These are phyloP conservation scores for Lasiommata megera DNA, from an alignment of 2,888 invertebrate genomes.

Conservation along the genomic window DNA sequence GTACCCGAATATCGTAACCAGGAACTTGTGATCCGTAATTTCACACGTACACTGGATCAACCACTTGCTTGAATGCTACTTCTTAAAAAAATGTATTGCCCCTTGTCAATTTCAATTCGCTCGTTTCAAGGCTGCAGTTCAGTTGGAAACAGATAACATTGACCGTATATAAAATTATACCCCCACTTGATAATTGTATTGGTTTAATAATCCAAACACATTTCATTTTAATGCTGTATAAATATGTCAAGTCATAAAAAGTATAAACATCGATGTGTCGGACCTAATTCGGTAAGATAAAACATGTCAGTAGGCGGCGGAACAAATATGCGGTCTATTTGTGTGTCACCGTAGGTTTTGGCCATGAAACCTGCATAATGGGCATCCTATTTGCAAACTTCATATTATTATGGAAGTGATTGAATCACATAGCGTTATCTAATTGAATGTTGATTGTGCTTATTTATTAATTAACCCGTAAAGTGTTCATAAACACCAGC, in stretches of 20 bases:
- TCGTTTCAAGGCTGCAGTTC: too few relatives aligned
- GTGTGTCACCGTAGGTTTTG: background rate
- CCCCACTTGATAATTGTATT: background rate
- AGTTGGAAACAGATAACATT: too few relatives aligned
- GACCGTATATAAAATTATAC: too few relatives aligned
- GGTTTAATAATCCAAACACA: background rate
- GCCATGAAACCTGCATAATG: slow-evolving; percentile 4
- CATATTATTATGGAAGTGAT: slow-evolving; percentile 7
- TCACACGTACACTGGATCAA: too few relatives aligned
- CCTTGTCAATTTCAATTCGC: too few relatives aligned
- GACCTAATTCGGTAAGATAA: background rate
- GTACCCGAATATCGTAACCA: too few relatives aligned
- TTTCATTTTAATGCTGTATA: background rate
- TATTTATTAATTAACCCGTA: slow-evolving; percentile 3
- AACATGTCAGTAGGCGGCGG: slow-evolving; percentile 3
- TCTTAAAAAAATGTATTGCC: too few relatives aligned
- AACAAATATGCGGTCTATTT: slow-evolving; percentile 11
- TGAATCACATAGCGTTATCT: slow-evolving; percentile 12
- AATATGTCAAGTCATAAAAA: background rate
- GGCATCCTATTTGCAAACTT: slow-evolving; percentile 1
- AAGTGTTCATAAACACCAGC: too few relatives aligned
- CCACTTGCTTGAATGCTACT: too few relatives aligned
- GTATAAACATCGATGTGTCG: background rate
- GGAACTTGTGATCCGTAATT: too few relatives aligned
- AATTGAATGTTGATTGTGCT: slow-evolving; percentile 1